A percentile compares a stretch with the other conserved stretches of the same genome.
phyloP scores from a whole-genome alignment of 2,113 vertebrate species.

The Pseudopipra pipra region DNA sequence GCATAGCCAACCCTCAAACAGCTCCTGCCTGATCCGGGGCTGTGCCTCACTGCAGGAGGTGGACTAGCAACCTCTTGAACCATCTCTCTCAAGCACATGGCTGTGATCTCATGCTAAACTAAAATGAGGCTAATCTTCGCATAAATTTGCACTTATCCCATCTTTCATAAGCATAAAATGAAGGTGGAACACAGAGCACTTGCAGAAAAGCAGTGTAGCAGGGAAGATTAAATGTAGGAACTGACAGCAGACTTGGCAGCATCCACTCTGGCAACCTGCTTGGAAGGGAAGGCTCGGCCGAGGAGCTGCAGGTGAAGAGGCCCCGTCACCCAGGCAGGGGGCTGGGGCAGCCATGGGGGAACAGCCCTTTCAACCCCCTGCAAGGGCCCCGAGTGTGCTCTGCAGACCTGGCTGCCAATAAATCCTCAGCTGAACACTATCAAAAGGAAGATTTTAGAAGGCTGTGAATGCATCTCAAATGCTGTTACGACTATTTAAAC shows the following conservation, averaged over 20 bases:
- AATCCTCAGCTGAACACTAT: background rate
- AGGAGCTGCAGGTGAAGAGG: background rate
- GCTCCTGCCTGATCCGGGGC: fast-evolving
- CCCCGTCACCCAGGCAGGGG: background rate
- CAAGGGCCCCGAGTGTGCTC: background rate
- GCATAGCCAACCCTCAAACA: background rate
- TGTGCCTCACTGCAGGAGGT: background rate
- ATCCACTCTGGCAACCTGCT: background rate
- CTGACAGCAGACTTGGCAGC: conserved; percentile 46
- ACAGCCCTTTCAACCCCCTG: background rate
- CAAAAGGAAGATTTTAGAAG: background rate
- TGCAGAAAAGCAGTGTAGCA: background rate
- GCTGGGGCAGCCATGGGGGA: background rate
- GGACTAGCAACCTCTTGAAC: conserved; percentile 35
- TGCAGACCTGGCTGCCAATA: background rate
- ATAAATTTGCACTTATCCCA: conserved; percentile 69
- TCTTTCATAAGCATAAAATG: conserved; percentile 62
- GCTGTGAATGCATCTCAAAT: background rate
- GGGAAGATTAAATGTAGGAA: conserved; percentile 40
- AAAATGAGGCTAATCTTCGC: conserved; percentile 66
- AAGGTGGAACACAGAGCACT: conserved; percentile 41
- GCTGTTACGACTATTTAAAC: background rate
- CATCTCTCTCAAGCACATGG: background rate
- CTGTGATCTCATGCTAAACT: conserved; percentile 52
- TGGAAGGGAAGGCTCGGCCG: background rate